Percentiles rank a stretch among this genome's conserved stretches.
These are phyloP conservation scores for Polymixis flavicincta DNA, from an alignment of 2,888 invertebrate genomes.

Conservation along the genomic window DNA sequence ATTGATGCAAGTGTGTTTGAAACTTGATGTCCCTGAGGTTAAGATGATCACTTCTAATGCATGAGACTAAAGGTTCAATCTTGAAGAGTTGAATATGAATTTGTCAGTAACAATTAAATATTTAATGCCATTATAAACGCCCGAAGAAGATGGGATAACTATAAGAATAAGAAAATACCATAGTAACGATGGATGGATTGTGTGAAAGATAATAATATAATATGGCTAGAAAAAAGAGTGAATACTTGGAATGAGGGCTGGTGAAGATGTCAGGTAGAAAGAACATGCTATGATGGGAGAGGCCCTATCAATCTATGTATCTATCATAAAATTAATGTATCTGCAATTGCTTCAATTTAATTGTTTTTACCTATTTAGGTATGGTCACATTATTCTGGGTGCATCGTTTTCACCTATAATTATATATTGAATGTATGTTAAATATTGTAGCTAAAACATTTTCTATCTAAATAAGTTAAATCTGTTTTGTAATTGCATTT, in stretches of 20 bases:
- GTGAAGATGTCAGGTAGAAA: background rate
- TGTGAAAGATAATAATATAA: background rate
- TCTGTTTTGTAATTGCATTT: too few relatives aligned
- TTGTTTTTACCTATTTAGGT: too few relatives aligned
- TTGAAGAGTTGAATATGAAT: background rate
- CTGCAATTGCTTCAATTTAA: too few relatives aligned
- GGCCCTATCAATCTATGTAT: background rate
- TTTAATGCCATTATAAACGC: background rate
- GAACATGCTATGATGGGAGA: background rate
- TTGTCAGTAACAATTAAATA: background rate
- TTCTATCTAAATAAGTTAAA: too few relatives aligned
- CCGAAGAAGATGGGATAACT: background rate
- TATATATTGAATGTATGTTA: too few relatives aligned
- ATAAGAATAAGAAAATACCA: background rate
- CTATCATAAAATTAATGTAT: too few relatives aligned
- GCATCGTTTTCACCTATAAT: too few relatives aligned
- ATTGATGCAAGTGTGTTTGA: constrained; percentile 6
- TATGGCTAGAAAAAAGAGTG: background rate
- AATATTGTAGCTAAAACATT: too few relatives aligned
- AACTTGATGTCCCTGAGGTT: too few relatives aligned
- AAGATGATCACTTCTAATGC: background rate
- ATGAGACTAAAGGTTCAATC: background rate
- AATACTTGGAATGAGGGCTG: background rate
- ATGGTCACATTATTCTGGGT: too few relatives aligned
- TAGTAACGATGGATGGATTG: background rate